phyloP scores from a whole-genome alignment of 1,140 invertebrate species.

The Anoplophora glabripennis region DNA sequence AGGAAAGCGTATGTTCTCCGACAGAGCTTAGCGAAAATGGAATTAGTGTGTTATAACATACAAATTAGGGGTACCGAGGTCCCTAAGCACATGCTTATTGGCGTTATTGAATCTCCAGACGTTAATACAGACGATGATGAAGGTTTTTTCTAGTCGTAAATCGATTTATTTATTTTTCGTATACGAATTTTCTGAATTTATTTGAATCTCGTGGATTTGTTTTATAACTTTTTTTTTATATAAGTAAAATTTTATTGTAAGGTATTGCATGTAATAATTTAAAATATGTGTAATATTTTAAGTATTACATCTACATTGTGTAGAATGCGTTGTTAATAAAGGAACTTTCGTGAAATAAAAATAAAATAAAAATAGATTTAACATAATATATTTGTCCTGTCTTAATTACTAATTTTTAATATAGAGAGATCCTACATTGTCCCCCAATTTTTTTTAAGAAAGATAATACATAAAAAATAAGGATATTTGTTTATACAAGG shows the following conservation, averaged over 20 bases:
- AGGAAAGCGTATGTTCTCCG: conserved; percentile 70
- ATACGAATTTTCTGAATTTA: background rate
- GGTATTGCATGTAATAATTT: background rate
- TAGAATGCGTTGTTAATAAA: no score
- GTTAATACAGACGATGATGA: conserved; percentile 51
- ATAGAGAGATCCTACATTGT: no score
- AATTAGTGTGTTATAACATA: conserved; percentile 81
- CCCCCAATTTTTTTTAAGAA: no score
- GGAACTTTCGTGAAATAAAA: no score
- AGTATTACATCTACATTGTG: no score
- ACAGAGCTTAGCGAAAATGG: conserved; percentile 77
- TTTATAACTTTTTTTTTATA: background rate
- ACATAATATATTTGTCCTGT: no score
- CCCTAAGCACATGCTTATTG: conserved; percentile 64
- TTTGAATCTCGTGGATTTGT: background rate
- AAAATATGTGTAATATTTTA: background rate
- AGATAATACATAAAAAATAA: no score
- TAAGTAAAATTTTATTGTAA: background rate
- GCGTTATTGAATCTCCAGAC: conserved; percentile 50
- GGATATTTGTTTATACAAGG: no score
- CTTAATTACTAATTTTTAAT: no score
- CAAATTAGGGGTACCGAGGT: conserved; percentile 78
- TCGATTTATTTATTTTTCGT: background rate
- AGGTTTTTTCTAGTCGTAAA: conserved; percentile 45
- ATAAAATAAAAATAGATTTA: no score